phyloP scores from a whole-genome alignment of 2,888 invertebrate genomes.

The Epinotia nisella region DNA sequence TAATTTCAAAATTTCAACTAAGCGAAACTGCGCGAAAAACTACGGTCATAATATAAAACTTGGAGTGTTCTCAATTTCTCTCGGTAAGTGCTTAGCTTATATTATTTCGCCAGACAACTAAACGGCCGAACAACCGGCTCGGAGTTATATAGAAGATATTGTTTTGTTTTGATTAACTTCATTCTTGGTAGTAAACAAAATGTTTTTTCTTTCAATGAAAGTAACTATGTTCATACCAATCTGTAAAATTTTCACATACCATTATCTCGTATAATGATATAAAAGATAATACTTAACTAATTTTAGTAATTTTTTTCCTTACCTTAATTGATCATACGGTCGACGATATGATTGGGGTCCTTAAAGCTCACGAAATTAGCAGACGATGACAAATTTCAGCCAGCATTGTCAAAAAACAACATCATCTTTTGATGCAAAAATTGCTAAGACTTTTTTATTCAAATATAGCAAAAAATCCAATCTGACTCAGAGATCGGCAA shows the following conservation, averaged over 20 bases:
- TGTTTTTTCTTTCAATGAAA: background rate
- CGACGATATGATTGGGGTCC: background rate
- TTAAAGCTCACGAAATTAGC: background rate
- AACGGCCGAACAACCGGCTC: background rate
- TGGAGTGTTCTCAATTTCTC: too few species aligned
- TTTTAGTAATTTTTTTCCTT: too few species aligned
- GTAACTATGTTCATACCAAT: too few species aligned
- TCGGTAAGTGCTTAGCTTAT: too few species aligned
- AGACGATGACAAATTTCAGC: background rate
- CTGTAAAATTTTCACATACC: background rate
- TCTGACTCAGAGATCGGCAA: conserved; percentile 50
- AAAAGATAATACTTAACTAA: background rate
- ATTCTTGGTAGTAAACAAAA: background rate
- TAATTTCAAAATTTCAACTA: background rate
- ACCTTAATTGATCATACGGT: too few species aligned
- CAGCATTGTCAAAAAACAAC: background rate
- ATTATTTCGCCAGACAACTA: background rate
- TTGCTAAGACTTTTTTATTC: background rate
- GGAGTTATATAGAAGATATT: background rate
- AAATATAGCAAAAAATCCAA: conserved; percentile 14
- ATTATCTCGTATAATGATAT: background rate
- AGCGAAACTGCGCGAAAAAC: background rate
- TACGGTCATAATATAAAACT: background rate
- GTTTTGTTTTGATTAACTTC: background rate
- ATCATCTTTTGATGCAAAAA: background rate